Evolutionary conservation across 1,140 invertebrate species (phyloP).

Genomic region (Heliothis subflexa): DNA sequence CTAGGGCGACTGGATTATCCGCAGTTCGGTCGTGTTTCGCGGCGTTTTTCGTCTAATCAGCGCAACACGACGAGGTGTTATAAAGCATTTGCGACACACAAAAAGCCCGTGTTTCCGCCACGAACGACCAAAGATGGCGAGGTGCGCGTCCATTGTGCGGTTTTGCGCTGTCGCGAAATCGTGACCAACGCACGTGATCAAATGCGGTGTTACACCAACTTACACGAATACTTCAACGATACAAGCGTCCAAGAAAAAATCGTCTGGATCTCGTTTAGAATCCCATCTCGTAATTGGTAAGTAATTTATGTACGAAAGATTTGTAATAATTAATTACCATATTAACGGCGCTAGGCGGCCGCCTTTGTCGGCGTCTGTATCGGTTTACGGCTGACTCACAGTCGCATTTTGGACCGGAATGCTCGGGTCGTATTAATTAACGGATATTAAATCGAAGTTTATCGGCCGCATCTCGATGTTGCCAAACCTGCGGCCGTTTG

Average conservation of each 20-base stretch:
- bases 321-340: slow-evolving; percentile 84
- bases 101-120: slow-evolving; percentile 71
- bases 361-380: slow-evolving; percentile 80
- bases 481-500: slow-evolving; percentile 81
- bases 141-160: slow-evolving; percentile 65
- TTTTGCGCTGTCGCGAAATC: slow-evolving; percentile 59
- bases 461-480: slow-evolving; percentile 81
- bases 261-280: slow-evolving; percentile 57
- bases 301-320: slow-evolving; percentile 74
- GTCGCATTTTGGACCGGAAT: slow-evolving; percentile 78
- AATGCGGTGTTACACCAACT: slow-evolving; percentile 60
- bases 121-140: slow-evolving; percentile 67
- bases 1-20: slow-evolving; percentile 10
- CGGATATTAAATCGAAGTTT: slow-evolving; percentile 84
- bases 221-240: slow-evolving; percentile 52
- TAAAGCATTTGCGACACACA: slow-evolving; percentile 63
- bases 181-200: slow-evolving; percentile 66
- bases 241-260: slow-evolving; percentile 45
- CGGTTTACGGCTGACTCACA: slow-evolving; percentile 79
- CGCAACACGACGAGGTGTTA: slow-evolving; percentile 62
- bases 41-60: slow-evolving; percentile 56
- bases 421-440: slow-evolving; percentile 84
- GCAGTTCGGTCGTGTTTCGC: slow-evolving; percentile 30
- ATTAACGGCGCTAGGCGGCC: slow-evolving; percentile 80
- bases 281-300: slow-evolving; percentile 64